Conservation (phyloP, 2,113 vertebrate species). For the Lycocorax pyrrhopterus region DNA sequence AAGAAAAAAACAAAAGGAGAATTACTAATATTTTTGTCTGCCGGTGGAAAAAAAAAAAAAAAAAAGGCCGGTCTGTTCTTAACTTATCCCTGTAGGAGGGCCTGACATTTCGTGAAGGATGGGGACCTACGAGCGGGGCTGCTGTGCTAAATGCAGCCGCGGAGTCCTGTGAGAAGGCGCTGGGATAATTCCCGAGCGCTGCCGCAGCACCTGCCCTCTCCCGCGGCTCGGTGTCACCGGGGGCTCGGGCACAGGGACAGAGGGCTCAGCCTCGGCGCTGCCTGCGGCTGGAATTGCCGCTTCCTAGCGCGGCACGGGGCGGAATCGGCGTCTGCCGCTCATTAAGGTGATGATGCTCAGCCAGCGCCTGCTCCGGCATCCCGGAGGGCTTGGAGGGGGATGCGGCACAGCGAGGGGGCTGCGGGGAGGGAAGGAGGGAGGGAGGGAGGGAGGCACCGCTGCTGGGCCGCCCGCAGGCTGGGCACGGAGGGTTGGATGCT, state of each 20-base stretch:
- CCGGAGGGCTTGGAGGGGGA: background rate
- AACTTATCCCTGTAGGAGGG: background rate
- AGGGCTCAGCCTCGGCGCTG: background rate
- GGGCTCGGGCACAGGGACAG: background rate
- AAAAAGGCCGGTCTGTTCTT: accelerated
- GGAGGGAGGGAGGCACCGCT: background rate
- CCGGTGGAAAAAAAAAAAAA: background rate
- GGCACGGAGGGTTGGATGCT: background rate
- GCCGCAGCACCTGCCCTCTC: accelerated
- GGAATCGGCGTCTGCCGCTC: background rate
- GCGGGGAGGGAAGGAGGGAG: background rate
- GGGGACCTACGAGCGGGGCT: background rate
- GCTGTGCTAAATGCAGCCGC: background rate
- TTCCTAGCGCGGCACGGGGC: background rate
- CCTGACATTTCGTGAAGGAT: background rate
- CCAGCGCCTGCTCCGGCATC: background rate
- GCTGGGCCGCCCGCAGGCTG: background rate
- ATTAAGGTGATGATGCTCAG: background rate
- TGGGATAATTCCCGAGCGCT: accelerated
- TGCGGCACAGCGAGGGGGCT: accelerated
- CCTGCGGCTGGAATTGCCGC: background rate
- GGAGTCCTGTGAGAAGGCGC: accelerated
- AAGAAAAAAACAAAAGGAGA: background rate
- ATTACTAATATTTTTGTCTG: background rate
- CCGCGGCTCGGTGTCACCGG: background rate